Percentiles rank a stretch among this genome's conserved stretches.
Conservation (phyloP, 2,888 invertebrate species). For the Cactoblastis cactorum region DNA sequence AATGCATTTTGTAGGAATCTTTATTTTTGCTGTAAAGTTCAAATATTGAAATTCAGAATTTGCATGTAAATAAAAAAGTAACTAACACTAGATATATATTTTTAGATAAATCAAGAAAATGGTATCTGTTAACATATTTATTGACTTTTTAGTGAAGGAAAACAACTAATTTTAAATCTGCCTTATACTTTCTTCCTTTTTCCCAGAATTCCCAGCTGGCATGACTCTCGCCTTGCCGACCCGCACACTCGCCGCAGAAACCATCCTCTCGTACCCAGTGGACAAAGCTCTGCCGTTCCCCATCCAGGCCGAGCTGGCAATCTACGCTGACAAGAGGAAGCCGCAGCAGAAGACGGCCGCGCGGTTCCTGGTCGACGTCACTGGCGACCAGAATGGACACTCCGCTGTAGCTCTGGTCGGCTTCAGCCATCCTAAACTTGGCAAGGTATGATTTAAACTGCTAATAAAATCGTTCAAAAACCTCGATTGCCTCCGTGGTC, state of each 20-base stretch:
- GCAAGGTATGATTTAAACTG: constrained; percentile 71
- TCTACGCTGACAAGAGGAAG: constrained; percentile 86
- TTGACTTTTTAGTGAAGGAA: too few species aligned
- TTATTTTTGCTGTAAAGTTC: too few species aligned
- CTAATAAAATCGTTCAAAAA: too few species aligned
- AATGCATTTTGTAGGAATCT: too few species aligned
- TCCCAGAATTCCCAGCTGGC: constrained; percentile 61
- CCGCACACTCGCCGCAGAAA: constrained; percentile 82
- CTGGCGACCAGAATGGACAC: constrained; percentile 66
- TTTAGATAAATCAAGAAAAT: too few species aligned
- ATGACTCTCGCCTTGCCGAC: constrained; percentile 83
- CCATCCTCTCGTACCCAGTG: constrained; percentile 66
- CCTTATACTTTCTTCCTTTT: too few species aligned
- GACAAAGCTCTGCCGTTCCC: constrained; percentile 74
- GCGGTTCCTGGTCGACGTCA: constrained; percentile 74
- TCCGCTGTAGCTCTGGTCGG: constrained; percentile 77
- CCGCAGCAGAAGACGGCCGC: constrained; percentile 84
- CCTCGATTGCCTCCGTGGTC: too few species aligned
- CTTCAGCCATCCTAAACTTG: constrained; percentile 83
- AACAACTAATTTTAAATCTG: too few species aligned
- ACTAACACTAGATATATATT: too few species aligned
- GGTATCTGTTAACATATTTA: too few species aligned
- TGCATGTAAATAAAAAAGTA: too few species aligned
- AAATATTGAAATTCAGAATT: too few species aligned
- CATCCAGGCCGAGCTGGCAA: constrained; percentile 79